Evolutionary conservation across 2,797 vertebrate genomes (phyloP).

Genomic region (Lates japonicus): DNA sequence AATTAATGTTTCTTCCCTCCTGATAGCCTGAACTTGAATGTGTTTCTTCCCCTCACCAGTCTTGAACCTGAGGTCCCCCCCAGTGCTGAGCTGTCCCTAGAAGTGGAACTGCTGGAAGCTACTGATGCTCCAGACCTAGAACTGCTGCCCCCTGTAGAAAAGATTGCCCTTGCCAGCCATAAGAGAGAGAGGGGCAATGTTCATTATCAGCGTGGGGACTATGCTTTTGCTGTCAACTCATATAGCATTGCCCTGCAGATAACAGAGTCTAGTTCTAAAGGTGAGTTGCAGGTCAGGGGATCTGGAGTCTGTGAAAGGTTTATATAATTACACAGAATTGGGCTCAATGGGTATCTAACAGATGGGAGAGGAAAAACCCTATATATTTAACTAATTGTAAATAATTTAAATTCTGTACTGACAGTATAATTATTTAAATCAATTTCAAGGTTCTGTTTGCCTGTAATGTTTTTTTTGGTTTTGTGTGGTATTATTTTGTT

Average conservation of each 20-base stretch:
- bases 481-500: neutral
- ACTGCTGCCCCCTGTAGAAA: constrained; percentile 89
- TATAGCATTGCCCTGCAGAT: constrained; percentile 94
- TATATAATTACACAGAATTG: neutral
- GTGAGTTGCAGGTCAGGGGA: constrained; percentile 72
- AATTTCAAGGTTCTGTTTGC: neutral
- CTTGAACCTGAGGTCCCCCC: constrained; percentile 89
- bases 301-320: neutral
- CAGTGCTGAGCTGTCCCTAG: constrained; percentile 86
- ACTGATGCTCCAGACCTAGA: constrained; percentile 90
- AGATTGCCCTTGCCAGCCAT: constrained; percentile 87
- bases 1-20: neutral
- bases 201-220: constrained; percentile 94
- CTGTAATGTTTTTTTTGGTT: neutral
- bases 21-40: neutral
- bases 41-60: constrained; percentile 34
- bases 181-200: constrained; percentile 94
- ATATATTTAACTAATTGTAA: neutral
- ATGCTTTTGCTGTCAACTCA: constrained; percentile 94
- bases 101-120: constrained; percentile 89
- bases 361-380: neutral
- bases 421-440: neutral
- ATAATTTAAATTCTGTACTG: neutral
- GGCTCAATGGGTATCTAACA: neutral
- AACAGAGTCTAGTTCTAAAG: constrained; percentile 93